Base-by-base conservation (phyloP, 2,888 invertebrate species). In the Dynastes hyllus region DNA sequence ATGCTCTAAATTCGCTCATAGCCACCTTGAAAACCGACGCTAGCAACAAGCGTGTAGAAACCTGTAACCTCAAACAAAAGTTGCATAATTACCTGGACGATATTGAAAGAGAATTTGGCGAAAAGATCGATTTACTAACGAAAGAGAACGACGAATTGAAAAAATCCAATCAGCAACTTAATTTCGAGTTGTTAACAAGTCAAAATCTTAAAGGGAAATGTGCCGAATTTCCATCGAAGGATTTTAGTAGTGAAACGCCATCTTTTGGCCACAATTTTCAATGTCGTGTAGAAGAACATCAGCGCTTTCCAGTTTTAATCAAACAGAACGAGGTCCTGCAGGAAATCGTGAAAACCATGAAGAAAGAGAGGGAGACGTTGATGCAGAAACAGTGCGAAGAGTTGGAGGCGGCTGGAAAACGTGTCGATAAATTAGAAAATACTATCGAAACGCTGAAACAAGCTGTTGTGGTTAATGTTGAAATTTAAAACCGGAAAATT, bases 311-410 rank as follows among this genome's bases (percentile, higher is more conserved):
- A 53, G 32, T 58, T 4, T 22, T 83, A 40, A 16, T 81, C 8
- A 81, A 80, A 37, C 83, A 84, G 77, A 84, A 84, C 63, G 58
- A 29, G 16, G 78, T 84, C 0, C 58, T 84, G 22, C 82, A 83
- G 73, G 81, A 84, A 53, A 80, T 84, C 13, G 82, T 84, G n/a
- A 83, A 83, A 78, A 69, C 78, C 13, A 82, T 84, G 81, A 80
- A 82, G 6, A 81, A 66, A 29, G 84, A 84, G 53, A 69, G 82
- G 45, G 76, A 79, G 22, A 51, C 50, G 13, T 27, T 78, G 11
- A 53, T 53, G 5, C 37, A 37, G 29, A 77, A 80, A 32, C 77
- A 75, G 40, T 22, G 13, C 22, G 77, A 78, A 29, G 78, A 75
- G 51, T 37, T 80, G 29, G 37, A 67, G 22, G 65, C 70, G n/a